phyloP scores from a whole-genome alignment of 1,140 invertebrate genomes.

The Arion vulgaris region DNA sequence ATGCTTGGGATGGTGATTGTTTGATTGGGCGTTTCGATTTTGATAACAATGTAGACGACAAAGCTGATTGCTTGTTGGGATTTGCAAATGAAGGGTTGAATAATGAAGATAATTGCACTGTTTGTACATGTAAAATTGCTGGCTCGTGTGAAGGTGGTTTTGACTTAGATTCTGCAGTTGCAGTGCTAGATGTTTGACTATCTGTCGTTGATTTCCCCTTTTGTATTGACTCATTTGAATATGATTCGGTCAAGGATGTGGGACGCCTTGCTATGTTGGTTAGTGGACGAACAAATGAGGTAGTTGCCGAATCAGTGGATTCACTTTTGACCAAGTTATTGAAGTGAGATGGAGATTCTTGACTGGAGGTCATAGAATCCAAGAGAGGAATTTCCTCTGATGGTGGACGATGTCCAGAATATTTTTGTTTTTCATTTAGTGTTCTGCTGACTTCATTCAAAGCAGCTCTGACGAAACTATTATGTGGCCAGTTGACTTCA shows the following conservation, averaged over 20 bases:
- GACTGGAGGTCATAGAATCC: slow-evolving; percentile 36
- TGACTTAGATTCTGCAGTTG: neutral
- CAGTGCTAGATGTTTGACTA: neutral
- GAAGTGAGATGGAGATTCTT: slow-evolving; percentile 30
- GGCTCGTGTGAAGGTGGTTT: neutral
- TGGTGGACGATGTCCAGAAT: slow-evolving; percentile 7
- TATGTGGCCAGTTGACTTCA: slow-evolving; percentile 34
- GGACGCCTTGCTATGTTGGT: slow-evolving; percentile 57
- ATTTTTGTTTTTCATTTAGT: slow-evolving; percentile 19
- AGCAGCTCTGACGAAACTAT: neutral
- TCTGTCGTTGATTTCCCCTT: neutral
- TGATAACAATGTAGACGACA: neutral
- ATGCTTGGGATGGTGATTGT: slow-evolving; percentile 33
- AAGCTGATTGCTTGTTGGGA: neutral
- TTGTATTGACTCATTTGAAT: slow-evolving; percentile 34
- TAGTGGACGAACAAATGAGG: slow-evolving; percentile 55
- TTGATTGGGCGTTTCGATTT: slow-evolving; percentile 37
- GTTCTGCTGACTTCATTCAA: slow-evolving; percentile 8
- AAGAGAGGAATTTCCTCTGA: slow-evolving; percentile 42
- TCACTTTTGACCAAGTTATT: slow-evolving; percentile 43
- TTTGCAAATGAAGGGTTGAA: neutral
- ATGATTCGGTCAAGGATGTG: slow-evolving; percentile 62
- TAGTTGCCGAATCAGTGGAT: slow-evolving; percentile 50
- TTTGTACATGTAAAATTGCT: neutral
- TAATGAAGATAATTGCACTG: slow-evolving; percentile 4